Conservation (phyloP, 2,113 vertebrate genomes). For the Centropus bengalensis region DNA sequence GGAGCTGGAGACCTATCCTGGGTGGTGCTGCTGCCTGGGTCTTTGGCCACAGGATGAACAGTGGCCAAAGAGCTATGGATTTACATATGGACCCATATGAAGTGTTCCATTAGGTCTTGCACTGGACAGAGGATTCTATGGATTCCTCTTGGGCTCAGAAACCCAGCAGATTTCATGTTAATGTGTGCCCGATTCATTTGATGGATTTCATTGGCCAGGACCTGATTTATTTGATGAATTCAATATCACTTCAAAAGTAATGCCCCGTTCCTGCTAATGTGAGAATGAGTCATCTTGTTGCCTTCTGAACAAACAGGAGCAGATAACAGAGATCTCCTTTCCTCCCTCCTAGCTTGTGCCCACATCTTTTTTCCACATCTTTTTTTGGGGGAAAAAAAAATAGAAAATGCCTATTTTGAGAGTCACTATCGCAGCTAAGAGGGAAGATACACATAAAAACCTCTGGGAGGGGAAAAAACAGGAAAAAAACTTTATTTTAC, state of each 20-base stretch:
- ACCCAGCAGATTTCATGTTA: background rate
- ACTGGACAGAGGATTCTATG: background rate
- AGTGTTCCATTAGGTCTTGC: background rate
- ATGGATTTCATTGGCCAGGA: background rate
- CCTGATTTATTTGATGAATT: background rate
- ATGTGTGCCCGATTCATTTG: background rate
- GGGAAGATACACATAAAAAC: background rate
- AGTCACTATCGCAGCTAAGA: background rate
- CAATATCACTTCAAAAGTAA: background rate
- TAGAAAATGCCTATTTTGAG: background rate
- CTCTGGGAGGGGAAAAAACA: accelerated
- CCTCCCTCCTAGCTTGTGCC: background rate
- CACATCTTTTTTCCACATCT: background rate
- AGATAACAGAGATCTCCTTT: background rate
- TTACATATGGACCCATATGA: background rate
- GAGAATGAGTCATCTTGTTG: background rate
- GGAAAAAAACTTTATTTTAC: background rate
- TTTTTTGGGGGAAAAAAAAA: background rate
- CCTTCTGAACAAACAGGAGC: background rate
- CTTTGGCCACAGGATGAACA: background rate
- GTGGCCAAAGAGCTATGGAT: background rate
- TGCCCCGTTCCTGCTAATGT: background rate
- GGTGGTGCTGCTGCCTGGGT: background rate
- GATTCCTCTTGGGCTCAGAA: background rate
- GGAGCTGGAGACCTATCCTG: background rate